Conservation (phyloP, 2,113 vertebrate species). For the Lichenostomus cassidix region DNA sequence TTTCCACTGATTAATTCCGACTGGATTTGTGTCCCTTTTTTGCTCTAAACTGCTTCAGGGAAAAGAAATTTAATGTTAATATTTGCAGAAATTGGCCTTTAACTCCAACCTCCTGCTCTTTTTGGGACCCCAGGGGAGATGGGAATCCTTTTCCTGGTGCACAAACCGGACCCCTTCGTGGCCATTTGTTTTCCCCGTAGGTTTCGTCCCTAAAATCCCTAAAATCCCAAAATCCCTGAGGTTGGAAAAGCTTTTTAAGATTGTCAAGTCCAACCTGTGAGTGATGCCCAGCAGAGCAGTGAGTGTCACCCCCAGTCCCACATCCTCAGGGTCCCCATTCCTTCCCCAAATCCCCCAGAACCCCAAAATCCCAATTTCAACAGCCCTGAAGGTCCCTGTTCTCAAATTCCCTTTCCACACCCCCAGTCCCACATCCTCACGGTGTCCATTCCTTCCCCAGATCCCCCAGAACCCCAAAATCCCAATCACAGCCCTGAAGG, state of each 20-base stretch:
- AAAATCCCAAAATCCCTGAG: neutral
- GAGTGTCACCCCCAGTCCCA: no score
- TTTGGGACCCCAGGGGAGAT: neutral
- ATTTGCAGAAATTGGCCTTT: constrained; percentile 21
- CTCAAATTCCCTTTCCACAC: no score
- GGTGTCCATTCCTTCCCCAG: no score
- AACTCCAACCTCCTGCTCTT: neutral
- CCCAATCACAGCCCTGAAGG: no score
- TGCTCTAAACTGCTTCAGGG: neutral
- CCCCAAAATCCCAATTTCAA: no score
- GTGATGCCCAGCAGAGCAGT: no score
- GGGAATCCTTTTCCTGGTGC: neutral
- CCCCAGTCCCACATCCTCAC: no score
- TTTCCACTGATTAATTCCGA: neutral
- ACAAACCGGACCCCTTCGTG: accelerated
- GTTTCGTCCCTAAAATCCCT: neutral
- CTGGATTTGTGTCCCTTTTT: neutral
- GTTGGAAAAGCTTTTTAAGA: neutral
- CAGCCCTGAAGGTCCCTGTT: no score
- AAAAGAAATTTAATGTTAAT: neutral
- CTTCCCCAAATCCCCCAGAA: no score
- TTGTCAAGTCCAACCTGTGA: neutral
- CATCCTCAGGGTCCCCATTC: no score
- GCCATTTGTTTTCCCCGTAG: neutral
- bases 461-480: no score